phyloP scores from a whole-genome alignment of 2,888 invertebrate genomes.

The Litoditis marina region DNA sequence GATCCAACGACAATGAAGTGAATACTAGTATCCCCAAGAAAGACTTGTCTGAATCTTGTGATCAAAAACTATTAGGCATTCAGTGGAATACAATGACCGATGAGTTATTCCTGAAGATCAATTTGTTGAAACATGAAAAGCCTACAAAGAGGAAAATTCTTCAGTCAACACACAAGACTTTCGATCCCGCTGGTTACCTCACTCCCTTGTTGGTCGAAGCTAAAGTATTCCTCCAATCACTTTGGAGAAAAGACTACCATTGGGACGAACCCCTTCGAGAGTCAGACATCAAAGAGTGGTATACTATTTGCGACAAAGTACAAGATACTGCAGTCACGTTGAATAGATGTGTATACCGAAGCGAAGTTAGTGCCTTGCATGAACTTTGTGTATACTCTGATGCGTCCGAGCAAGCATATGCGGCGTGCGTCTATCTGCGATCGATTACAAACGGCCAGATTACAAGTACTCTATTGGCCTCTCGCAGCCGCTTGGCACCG shows the following conservation, averaged over 20 bases:
- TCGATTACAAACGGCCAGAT: no score
- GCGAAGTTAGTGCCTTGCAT: not conserved
- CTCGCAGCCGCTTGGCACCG: no score
- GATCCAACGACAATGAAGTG: not conserved
- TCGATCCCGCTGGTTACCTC: slow-evolving; percentile 22
- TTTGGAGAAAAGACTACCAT: not conserved
- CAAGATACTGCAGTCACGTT: not conserved
- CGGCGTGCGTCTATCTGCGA: no score
- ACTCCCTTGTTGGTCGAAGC: slow-evolving; percentile 18
- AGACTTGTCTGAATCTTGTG: no score
- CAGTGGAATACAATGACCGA: slow-evolving; percentile 17
- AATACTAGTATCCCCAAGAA: not conserved
- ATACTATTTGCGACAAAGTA: slow-evolving; percentile 7
- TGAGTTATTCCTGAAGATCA: not conserved
- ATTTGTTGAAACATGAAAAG: not conserved
- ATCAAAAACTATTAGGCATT: slow-evolving; percentile 19
- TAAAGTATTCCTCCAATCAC: slow-evolving; percentile 22
- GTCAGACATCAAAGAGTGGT: not conserved
- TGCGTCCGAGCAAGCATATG: no score
- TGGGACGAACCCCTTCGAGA: slow-evolving; percentile 18
- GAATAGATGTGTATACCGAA: not conserved
- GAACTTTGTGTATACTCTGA: no score
- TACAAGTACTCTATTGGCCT: no score
- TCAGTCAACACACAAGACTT: slow-evolving; percentile 1
- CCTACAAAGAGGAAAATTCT: slow-evolving; percentile 12